These are phyloP conservation scores for Sarcophaga subvicina DNA, from an alignment of 2,888 invertebrate species.

Conservation along the genomic window DNA sequence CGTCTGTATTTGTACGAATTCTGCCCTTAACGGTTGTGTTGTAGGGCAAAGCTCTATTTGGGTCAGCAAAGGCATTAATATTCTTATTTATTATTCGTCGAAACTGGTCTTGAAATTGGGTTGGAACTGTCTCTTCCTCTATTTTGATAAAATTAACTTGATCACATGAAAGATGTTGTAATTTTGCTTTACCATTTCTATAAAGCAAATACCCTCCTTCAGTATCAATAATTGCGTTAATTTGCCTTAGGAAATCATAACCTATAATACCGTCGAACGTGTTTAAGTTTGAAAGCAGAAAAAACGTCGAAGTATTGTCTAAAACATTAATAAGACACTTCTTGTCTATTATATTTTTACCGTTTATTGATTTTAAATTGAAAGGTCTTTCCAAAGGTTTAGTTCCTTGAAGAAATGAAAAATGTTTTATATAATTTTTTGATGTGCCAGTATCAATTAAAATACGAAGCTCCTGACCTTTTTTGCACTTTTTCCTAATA, in stretches of 20 bases:
- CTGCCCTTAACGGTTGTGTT: conserved; percentile 9
- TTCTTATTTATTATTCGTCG: neutral
- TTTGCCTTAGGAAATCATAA: conserved; percentile 11
- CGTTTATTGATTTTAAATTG: conserved; percentile 1
- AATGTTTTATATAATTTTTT: too few species aligned
- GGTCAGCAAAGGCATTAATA: conserved; percentile 27
- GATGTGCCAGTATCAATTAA: neutral
- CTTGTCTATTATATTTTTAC: neutral
- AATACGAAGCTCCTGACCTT: conserved; percentile 5
- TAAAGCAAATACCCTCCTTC: conserved; percentile 34
- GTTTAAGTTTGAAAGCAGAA: neutral
- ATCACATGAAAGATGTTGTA: conserved; percentile 1
- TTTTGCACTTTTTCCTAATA: conserved; percentile 27
- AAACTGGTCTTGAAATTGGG: neutral
- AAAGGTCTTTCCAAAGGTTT: neutral
- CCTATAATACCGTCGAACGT: neutral
- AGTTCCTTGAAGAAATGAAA: conserved; percentile 1
- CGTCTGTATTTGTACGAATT: conserved; percentile 29
- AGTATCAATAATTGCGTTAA: conserved; percentile 28
- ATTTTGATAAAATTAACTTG: neutral
- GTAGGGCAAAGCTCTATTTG: conserved; percentile 21
- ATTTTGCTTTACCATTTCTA: conserved; percentile 30
- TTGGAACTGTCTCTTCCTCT: neutral
- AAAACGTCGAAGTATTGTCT: neutral
- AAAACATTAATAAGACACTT: neutral